phyloP scores from a whole-genome alignment of 2,888 invertebrate species.

The Serrognathus titanus region DNA sequence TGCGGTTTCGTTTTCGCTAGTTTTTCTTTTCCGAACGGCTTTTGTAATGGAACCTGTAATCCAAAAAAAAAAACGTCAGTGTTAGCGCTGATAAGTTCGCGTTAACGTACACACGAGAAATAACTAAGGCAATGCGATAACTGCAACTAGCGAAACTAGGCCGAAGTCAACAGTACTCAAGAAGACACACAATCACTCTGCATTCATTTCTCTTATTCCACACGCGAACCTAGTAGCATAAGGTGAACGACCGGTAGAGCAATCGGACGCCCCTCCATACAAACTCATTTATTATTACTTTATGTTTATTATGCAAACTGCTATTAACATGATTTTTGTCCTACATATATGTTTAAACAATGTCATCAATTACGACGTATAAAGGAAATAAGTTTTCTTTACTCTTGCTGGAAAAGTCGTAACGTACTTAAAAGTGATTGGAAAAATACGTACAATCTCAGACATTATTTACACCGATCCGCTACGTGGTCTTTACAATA shows the following conservation, averaged over 20 bases:
- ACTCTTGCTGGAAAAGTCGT: too few species aligned
- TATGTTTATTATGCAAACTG: slow-evolving; percentile 28
- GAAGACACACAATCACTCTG: slow-evolving; percentile 29
- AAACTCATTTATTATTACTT: slow-evolving; percentile 21
- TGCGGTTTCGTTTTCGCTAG: slow-evolving; percentile 40
- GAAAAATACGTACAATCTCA: too few species aligned
- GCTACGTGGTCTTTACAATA: too few species aligned
- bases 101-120: neutral
- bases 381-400: too few species aligned
- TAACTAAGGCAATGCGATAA: slow-evolving; percentile 11
- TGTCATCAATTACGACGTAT: slow-evolving; percentile 4
- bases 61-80: slow-evolving; percentile 12
- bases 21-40: slow-evolving; percentile 39
- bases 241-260: slow-evolving; percentile 30
- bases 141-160: slow-evolving; percentile 27
- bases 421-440: too few species aligned
- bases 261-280: slow-evolving; percentile 16
- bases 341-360: slow-evolving; percentile 14
- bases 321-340: slow-evolving; percentile 17
- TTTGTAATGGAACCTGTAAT: slow-evolving; percentile 33
- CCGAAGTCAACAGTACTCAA: slow-evolving; percentile 33
- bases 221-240: slow-evolving; percentile 26
- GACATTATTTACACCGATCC: too few species aligned
- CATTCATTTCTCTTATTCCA: slow-evolving; percentile 30
- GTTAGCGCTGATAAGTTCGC: neutral